These are phyloP conservation scores for Drosophila neocordata DNA, from an alignment of 1,140 invertebrate species.

Conservation along the genomic window DNA sequence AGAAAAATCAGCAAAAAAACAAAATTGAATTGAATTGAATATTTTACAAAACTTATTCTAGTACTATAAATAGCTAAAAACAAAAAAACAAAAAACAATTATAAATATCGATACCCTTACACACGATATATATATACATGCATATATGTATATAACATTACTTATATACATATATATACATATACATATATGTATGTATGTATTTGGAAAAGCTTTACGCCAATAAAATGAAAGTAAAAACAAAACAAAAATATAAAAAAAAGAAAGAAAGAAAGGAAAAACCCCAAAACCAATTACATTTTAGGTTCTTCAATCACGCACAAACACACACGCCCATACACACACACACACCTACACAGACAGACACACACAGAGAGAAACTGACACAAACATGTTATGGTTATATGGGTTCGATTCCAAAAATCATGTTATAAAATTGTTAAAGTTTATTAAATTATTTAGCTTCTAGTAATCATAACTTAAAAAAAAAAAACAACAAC, in stretches of 20 bases:
- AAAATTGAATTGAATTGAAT: conserved; percentile 13
- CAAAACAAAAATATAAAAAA: neutral
- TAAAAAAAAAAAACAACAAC: neutral
- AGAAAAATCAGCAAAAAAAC: neutral
- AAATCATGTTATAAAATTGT: conserved; percentile 10
- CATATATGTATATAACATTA: conserved; percentile 19
- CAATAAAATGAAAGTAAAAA: conserved; percentile 32
- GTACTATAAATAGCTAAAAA: conserved; percentile 1
- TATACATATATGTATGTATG: conserved; percentile 26
- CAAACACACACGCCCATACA: conserved; percentile 26
- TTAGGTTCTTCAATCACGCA: conserved; percentile 61
- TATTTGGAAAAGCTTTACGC: conserved; percentile 66
- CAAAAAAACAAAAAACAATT: neutral
- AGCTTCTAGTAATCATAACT: conserved; percentile 4
- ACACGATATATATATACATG: conserved; percentile 23
- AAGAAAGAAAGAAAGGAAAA: conserved; percentile 37
- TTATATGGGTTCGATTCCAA: conserved; percentile 11
- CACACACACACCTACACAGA: conserved; percentile 59
- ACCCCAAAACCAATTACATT: conserved; percentile 19
- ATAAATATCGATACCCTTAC: conserved; percentile 1
- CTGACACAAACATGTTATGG: conserved; percentile 26
- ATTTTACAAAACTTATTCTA: conserved; percentile 28
- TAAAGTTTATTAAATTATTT: conserved; percentile 11
- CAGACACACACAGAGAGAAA: conserved; percentile 27
- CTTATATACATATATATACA: conserved; percentile 13